Conservation (phyloP, 1,140 invertebrate genomes). For the Apis dorsata region DNA sequence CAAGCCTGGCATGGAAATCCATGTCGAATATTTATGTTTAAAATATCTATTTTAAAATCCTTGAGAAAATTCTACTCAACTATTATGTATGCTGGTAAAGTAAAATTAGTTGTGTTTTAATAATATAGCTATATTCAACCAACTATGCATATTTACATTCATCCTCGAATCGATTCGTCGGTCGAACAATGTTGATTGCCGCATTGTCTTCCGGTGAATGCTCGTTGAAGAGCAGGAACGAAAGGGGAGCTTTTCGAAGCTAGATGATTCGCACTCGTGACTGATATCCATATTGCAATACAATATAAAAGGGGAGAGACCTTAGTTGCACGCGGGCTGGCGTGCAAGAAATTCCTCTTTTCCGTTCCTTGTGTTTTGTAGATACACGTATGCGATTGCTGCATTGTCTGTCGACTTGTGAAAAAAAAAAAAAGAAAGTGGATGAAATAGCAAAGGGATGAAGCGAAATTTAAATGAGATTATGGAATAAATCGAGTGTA, state of each 20-base stretch:
- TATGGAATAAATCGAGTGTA: too few relatives aligned
- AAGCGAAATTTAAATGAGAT: too few relatives aligned
- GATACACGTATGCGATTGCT: constrained; percentile 30
- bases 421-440: background rate
- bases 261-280: constrained; percentile 11
- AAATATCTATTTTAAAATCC: too few relatives aligned
- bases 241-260: constrained; percentile 2
- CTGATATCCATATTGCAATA: constrained; percentile 38
- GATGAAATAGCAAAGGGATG: too few relatives aligned
- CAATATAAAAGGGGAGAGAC: constrained; percentile 35
- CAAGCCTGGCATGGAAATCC: too few relatives aligned
- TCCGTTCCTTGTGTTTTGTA: constrained; percentile 30
- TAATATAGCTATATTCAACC: background rate
- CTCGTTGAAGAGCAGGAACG: background rate
- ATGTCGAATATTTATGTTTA: too few relatives aligned
- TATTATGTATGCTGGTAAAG: too few relatives aligned
- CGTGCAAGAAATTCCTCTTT: constrained; percentile 46
- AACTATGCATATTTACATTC: background rate
- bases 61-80: too few relatives aligned
- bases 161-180: background rate
- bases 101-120: background rate
- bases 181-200: background rate
- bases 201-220: background rate
- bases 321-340: constrained; percentile 42
- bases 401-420: constrained; percentile 20